Conservation (phyloP, 1,140 invertebrate species). For the Stenopsyche tienmushanensis region DNA sequence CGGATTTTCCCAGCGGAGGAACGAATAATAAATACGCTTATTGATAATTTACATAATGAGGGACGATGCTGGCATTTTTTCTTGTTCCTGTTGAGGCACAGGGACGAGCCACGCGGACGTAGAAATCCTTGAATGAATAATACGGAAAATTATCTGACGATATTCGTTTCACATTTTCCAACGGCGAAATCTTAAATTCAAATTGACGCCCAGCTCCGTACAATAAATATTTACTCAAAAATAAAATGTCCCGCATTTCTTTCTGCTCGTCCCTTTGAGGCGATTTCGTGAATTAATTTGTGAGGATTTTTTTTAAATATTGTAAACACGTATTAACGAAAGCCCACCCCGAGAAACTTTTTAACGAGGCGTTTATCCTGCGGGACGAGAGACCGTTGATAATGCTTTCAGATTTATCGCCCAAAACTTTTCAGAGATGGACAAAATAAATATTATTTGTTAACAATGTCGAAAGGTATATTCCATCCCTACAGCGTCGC, state of each 20-base stretch:
- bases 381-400: no score
- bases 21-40: slow-evolving; percentile 21
- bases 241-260: background rate
- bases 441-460: no score
- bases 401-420: no score
- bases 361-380: no score
- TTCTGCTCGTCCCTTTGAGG: no score
- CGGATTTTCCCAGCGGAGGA: slow-evolving; percentile 6
- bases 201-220: slow-evolving; percentile 6
- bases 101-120: background rate
- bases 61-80: background rate
- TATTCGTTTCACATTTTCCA: slow-evolving; percentile 18
- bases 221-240: slow-evolving; percentile 14
- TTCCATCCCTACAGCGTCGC: no score
- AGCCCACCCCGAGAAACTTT: no score
- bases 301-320: no score
- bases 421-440: no score
- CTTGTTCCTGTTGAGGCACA: background rate
- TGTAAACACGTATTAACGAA: no score
- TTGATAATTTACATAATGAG: slow-evolving; percentile 27
- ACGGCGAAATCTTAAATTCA: slow-evolving; percentile 21
- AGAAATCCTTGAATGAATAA: slow-evolving; percentile 20
- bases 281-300: no score
- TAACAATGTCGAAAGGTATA: no score
- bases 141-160: slow-evolving; percentile 21